A percentile compares a stretch with the other conserved stretches of the same genome.
Evolutionary conservation across 53 echinoderm and acorn worm species (phyloP).

Genomic region (Echinarachnius parma): DNA sequence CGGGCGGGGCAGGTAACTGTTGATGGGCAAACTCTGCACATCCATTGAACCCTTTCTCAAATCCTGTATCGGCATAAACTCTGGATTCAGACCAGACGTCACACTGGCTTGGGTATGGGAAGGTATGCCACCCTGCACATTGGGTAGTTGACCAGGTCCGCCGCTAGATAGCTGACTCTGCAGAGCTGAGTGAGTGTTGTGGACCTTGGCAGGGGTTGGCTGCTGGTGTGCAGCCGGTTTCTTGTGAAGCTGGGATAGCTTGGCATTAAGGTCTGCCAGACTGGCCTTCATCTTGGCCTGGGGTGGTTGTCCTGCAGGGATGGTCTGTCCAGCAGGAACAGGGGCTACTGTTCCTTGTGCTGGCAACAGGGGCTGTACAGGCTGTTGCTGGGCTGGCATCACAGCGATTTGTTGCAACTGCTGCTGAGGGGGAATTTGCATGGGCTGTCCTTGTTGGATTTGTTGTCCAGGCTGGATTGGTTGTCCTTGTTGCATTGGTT

Average conservation of each 20-base stretch:
- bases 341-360: constrained; percentile 28
- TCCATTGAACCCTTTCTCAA: constrained; percentile 38
- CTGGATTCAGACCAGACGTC: constrained; percentile 3
- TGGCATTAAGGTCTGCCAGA: constrained; percentile 62
- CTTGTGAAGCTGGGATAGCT: constrained; percentile 65
- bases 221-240: constrained; percentile 41
- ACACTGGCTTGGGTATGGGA: constrained; percentile 28
- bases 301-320: constrained; percentile 9
- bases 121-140: neutral
- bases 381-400: constrained; percentile 1
- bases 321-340: too few relatives aligned
- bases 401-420: constrained; percentile 13
- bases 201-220: constrained; percentile 17
- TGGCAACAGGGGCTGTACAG: constrained; percentile 17
- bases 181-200: neutral
- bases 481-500: constrained; percentile 16
- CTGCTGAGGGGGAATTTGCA: constrained; percentile 20
- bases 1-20: constrained; percentile 33
- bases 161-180: neutral
- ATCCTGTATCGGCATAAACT: constrained; percentile 34
- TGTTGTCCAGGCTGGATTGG: constrained; percentile 22
- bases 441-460: constrained; percentile 32
- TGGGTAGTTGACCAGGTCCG: neutral
- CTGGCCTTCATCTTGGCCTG: constrained; percentile 26
- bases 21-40: constrained; percentile 12